phyloP scores from a whole-genome alignment of 2,797 vertebrate species.

The Argyrosomus regius region DNA sequence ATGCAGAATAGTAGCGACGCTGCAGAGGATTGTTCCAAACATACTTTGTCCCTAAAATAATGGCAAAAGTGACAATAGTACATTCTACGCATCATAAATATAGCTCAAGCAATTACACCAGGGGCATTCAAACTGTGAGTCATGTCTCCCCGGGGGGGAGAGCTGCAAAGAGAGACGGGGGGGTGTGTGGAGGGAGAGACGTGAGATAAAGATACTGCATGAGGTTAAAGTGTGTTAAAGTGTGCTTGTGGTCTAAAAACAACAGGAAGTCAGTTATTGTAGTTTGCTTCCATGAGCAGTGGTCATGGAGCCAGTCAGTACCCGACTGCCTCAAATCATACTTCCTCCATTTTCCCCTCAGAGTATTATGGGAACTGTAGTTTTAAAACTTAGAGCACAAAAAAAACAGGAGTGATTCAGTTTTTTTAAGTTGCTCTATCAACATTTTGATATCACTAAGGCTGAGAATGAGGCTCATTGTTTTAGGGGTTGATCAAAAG shows the following conservation, averaged over 20 bases:
- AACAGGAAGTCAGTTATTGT: background rate
- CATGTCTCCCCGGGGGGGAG: background rate
- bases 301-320: background rate
- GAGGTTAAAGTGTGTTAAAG: background rate
- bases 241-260: background rate
- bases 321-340: no score
- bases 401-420: no score
- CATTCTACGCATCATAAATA: background rate
- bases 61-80: background rate
- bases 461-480: no score
- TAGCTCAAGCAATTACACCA: constrained; percentile 5
- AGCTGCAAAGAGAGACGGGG: background rate
- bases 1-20: background rate
- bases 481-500: no score
- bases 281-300: background rate
- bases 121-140: background rate
- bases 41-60: background rate
- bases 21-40: background rate
- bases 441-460: no score
- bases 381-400: no score
- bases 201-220: background rate
- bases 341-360: no score
- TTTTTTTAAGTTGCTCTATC: no score
- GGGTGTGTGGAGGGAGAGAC: background rate
- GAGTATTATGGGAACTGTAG: no score